A percentile compares a stretch with the other conserved stretches of the same genome.
Conservation (phyloP, 2,797 vertebrate species). For the Molossus alvarezi region DNA sequence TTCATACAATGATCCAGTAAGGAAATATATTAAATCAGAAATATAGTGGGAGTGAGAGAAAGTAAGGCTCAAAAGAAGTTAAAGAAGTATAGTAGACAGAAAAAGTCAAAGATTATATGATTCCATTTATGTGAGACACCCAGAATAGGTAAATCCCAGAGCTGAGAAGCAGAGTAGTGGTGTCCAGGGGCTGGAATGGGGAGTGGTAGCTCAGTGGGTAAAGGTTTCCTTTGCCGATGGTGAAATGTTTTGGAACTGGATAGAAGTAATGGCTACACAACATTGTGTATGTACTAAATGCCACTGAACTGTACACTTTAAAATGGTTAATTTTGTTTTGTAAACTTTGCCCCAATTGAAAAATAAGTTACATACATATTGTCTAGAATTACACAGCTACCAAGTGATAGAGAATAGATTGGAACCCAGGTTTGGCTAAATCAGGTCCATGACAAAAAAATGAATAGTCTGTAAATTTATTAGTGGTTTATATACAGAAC, state of each 20-base stretch:
- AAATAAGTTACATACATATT: slow-evolving; percentile 22
- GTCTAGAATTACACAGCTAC: neutral
- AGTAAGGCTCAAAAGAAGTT: neutral
- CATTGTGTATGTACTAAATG: neutral
- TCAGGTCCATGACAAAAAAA: slow-evolving; percentile 39
- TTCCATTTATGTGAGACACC: neutral
- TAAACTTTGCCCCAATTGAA: neutral
- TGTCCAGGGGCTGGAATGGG: neutral
- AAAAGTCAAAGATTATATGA: neutral
- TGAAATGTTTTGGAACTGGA: neutral
- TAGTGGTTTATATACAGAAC: neutral
- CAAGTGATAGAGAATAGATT: neutral
- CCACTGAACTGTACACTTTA: neutral
- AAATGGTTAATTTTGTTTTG: neutral
- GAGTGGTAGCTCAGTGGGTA: neutral
- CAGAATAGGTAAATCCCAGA: neutral
- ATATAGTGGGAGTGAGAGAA: neutral
- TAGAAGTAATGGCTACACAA: neutral
- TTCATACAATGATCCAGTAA: neutral
- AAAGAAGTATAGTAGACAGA: neutral
- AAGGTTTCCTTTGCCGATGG: neutral
- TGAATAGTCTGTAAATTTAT: neutral
- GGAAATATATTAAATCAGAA: neutral
- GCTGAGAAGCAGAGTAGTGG: neutral
- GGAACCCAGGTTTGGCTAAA: neutral